A percentile compares a stretch with the other conserved stretches of the same genome.
These are phyloP conservation scores for Standfussiana lucernea DNA, from an alignment of 2,888 invertebrate species.

Conservation along the genomic window DNA sequence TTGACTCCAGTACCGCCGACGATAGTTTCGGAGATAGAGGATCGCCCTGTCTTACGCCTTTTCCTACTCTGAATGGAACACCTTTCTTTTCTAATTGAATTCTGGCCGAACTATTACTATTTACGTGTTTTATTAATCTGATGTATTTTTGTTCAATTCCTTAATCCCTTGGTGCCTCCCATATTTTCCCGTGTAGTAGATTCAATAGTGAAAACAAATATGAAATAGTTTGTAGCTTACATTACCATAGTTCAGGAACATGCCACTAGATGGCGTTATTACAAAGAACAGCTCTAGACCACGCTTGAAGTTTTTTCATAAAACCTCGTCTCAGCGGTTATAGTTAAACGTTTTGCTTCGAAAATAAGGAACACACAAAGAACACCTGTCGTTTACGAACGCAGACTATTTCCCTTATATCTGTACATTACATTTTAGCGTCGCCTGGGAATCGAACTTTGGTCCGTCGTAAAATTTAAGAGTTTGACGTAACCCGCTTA, in stretches of 20 bases:
- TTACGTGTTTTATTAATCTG: no score
- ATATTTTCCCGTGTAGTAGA: no score
- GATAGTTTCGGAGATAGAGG: no score
- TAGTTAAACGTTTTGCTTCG: conserved; percentile 51
- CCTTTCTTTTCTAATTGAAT: no score
- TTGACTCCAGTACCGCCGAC: no score
- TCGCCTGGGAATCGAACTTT: conserved; percentile 67
- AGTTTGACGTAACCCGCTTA: conserved; percentile 62
- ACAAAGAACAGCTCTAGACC: conserved; percentile 22
- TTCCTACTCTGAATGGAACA: no score
- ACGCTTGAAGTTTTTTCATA: conserved; percentile 60
- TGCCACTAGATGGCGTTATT: conserved; percentile 45
- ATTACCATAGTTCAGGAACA: conserved; percentile 39
- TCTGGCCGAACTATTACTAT: no score
- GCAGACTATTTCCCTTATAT: conserved; percentile 59
- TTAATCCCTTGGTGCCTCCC: no score
- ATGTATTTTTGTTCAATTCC: no score
- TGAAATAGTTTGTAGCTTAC: conserved; percentile 12
- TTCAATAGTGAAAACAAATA: no score
- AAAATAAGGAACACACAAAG: conserved; percentile 58
- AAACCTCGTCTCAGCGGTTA: conserved; percentile 36
- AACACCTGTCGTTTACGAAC: conserved; percentile 60
- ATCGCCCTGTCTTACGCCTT: no score
- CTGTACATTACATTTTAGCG: conserved; percentile 67
- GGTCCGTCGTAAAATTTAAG: conserved; percentile 76